Percentiles rank a stretch among this genome's conserved stretches.
These are phyloP conservation scores for Pituophis catenifer DNA, from an alignment of 2,113 vertebrate species.

Conservation along the genomic window DNA sequence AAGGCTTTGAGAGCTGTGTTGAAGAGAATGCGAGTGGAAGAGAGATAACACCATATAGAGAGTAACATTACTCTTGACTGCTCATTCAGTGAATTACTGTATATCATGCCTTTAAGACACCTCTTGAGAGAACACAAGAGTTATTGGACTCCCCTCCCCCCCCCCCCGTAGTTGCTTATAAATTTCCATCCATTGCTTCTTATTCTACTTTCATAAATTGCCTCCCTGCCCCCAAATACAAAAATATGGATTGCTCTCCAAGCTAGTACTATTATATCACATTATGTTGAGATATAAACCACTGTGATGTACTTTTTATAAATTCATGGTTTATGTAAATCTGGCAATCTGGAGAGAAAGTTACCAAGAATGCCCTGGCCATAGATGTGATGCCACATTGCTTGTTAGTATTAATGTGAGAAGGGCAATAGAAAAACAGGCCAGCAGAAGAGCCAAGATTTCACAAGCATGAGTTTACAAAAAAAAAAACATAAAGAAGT, in stretches of 20 bases:
- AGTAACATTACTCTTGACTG: neutral
- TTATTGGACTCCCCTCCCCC: neutral
- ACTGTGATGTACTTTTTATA: neutral
- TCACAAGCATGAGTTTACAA: neutral
- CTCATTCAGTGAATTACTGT: neutral
- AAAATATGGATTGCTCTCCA: neutral
- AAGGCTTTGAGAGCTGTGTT: neutral
- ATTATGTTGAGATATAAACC: neutral
- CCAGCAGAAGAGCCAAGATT: neutral
- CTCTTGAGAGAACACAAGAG: neutral
- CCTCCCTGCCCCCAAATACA: neutral
- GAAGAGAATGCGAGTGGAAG: fast-evolving
- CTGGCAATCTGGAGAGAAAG: neutral
- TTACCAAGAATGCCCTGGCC: neutral
- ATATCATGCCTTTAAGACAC: too few species aligned
- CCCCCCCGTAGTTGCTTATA: neutral
- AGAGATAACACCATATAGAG: neutral
- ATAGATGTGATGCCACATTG: neutral
- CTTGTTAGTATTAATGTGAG: neutral
- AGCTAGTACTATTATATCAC: neutral
- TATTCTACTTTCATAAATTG: too few species aligned
- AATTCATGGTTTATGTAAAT: neutral
- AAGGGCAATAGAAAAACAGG: neutral
- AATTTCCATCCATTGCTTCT: neutral
- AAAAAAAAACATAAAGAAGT: neutral